Conservation (phyloP, 2,888 invertebrate genomes). For the Ectobius pallidus region DNA sequence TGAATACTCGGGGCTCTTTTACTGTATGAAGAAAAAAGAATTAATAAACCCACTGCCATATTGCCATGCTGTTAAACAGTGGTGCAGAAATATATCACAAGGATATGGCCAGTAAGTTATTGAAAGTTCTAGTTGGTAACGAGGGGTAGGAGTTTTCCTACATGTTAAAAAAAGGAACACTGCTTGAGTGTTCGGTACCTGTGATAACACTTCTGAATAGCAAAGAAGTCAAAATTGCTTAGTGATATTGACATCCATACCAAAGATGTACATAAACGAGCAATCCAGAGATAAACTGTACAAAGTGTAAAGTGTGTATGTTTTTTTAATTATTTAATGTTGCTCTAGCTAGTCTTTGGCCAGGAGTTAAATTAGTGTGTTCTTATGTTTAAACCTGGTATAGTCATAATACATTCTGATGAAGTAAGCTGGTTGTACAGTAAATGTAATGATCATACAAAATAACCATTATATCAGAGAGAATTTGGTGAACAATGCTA, state of each 20-base stretch:
- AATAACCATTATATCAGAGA: too few relatives aligned
- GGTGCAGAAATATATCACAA: background rate
- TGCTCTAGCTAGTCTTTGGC: background rate
- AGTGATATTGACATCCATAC: constrained; percentile 28
- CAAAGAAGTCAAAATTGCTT: constrained; percentile 11
- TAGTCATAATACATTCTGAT: background rate
- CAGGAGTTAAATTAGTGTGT: constrained; percentile 3
- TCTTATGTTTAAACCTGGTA: background rate
- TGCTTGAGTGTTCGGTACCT: background rate
- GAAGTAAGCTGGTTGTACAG: background rate
- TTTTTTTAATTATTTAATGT: background rate
- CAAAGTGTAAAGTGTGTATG: constrained; percentile 7
- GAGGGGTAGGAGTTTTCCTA: background rate
- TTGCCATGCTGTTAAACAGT: background rate
- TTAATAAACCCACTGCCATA: background rate
- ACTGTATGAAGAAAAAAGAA: background rate
- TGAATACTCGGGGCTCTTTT: too few relatives aligned
- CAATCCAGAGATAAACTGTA: constrained; percentile 12
- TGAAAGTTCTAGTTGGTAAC: background rate
- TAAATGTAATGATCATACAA: too few relatives aligned
- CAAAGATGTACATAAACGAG: constrained; percentile 34
- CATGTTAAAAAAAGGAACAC: background rate
- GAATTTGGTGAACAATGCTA: background rate
- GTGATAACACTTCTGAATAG: constrained; percentile 10
- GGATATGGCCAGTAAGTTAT: constrained; percentile 11